Conservation (phyloP, 2,113 vertebrate genomes). For the Uria lomvia region DNA sequence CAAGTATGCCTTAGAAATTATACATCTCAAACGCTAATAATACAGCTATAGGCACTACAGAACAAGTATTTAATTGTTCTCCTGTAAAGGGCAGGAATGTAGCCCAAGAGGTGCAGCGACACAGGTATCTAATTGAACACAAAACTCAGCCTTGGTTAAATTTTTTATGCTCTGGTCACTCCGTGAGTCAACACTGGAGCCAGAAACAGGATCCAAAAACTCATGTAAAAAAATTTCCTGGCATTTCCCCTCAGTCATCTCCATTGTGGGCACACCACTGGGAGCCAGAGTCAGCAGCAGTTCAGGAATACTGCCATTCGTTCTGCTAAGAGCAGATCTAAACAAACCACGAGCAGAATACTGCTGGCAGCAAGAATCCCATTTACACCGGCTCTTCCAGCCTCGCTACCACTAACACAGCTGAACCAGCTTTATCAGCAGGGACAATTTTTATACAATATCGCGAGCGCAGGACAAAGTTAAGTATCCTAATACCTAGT, state of each 20-base stretch:
- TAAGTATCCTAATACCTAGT: background rate
- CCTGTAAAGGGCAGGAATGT: background rate
- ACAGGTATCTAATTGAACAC: background rate
- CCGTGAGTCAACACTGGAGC: background rate
- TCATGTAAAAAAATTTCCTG: conserved; percentile 45
- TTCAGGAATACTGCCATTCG: conserved; percentile 18
- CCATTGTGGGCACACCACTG: background rate
- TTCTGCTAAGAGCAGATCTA: background rate
- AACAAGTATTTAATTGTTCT: background rate
- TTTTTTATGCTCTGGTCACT: conserved; percentile 15
- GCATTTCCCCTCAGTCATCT: conserved; percentile 45
- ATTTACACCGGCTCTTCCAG: background rate
- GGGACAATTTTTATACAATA: background rate
- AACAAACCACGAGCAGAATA: background rate
- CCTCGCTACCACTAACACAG: background rate
- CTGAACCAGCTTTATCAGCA: background rate
- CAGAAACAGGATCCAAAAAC: conserved; percentile 51
- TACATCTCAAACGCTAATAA: background rate
- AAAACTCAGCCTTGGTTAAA: background rate
- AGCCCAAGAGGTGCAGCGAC: background rate
- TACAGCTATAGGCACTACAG: background rate
- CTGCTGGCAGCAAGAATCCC: background rate
- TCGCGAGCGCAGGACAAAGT: background rate
- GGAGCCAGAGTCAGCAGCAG: conserved; percentile 33
- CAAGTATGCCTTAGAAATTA: background rate